phyloP scores from a whole-genome alignment of 2,797 vertebrate genomes.

The Borostomias antarcticus region DNA sequence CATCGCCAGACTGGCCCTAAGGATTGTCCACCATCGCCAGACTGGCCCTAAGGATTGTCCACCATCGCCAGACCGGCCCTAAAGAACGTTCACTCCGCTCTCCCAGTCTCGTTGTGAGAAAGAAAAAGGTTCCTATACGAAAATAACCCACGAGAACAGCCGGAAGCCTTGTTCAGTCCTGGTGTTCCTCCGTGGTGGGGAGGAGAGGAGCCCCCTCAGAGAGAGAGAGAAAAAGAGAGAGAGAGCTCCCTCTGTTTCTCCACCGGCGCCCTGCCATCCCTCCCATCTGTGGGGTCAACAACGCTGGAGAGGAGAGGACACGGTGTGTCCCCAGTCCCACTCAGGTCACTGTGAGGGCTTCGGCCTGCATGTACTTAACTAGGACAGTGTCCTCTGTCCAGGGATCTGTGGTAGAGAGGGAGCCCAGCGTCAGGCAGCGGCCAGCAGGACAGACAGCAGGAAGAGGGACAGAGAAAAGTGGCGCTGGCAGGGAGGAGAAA shows the following conservation, averaged over 20 bases:
- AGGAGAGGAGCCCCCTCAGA: constrained; percentile 19
- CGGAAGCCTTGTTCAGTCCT: constrained; percentile 9
- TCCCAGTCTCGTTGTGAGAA: constrained; percentile 25
- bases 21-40: constrained; percentile 1
- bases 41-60: neutral
- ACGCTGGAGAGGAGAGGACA: constrained; percentile 33
- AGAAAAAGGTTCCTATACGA: constrained; percentile 21
- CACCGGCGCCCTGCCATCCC: constrained; percentile 15
- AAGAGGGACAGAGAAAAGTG: constrained; percentile 19
- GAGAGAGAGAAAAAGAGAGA: constrained; percentile 9
- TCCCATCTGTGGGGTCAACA: constrained; percentile 39
- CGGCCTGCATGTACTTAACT: constrained; percentile 63
- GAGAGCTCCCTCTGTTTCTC: constrained; percentile 14
- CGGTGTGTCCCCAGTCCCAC: constrained; percentile 29
- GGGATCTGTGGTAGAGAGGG: constrained; percentile 62
- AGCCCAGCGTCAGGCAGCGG: constrained; percentile 53
- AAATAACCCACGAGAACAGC: neutral
- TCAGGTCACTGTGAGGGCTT: constrained; percentile 65
- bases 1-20: too few relatives aligned
- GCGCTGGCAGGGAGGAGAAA: neutral
- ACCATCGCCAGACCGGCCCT: neutral
- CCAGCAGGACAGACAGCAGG: neutral
- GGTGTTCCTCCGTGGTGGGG: constrained; percentile 8
- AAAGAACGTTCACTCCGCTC: constrained; percentile 12
- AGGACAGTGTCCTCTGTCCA: constrained; percentile 64